Base-by-base conservation (phyloP, 2,797 vertebrate genomes). In the Cossypha niveicapilla region DNA sequence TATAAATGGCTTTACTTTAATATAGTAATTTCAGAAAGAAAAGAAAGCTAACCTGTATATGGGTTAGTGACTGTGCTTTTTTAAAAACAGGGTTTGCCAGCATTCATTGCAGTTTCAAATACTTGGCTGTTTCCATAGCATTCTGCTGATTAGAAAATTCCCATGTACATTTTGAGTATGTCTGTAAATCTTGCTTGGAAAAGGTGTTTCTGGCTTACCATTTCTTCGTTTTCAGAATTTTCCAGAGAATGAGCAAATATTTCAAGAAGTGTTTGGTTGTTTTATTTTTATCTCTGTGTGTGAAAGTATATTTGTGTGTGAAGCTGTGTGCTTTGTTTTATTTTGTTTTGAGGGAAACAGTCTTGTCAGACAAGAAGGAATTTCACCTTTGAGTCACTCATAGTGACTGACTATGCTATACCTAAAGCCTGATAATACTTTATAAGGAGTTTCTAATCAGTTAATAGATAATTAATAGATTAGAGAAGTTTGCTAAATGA, bases 121-220 rank as follows among this genome's bases (percentile, higher is more conserved):
- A 32, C 27, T 77, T 42, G n/a, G 30, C 19, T 0, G 0, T 74
- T 94, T 42, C 30, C 30, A 4, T 5, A 45, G 11, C 15, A 27
- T 79, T 76, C 76, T 83, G 7, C 21, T 76, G 44, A 82, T 23
- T 62, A 48, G 23, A 72, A 58, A 68, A 72, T 35, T n/a, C 6
- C 18, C 37, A 7, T 6, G 1, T 57, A 91, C 11, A 28, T 85
- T 79, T 66, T 18, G 65, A 41, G 5, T 41, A 11, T 34, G 3
- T 7, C 58, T 41, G 1, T 11, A 61, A 88, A 39, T 79, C 30
- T 67, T 84, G 10, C 34, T 63, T 25, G 12, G 12, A 71, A 79
- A 79, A 73, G 27, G 3, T 42, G 21, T 47, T 94, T 57, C 9
- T 82, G 27, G 14, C 24, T 45, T 68, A 61, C 14, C 4, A 7